Evolutionary conservation across 2,797 vertebrate species (phyloP), one percentile per base, ranked within the genome.

Genomic region (Enteromius mattozi): DNA sequence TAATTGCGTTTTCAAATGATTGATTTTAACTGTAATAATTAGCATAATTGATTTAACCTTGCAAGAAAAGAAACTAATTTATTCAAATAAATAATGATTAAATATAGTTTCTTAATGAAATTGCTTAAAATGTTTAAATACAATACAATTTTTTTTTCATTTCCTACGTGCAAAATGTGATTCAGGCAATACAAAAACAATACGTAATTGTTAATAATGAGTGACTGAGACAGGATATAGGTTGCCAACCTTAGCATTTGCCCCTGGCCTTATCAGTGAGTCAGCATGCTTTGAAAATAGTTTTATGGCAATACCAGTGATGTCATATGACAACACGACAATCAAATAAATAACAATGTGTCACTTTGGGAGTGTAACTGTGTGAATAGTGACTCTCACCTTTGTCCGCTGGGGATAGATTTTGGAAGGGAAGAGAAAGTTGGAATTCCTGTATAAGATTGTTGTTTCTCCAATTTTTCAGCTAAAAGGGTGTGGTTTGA

Each of bases 401-500:
- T 42, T 63, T 77, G 35, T 81, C 47, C 59, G 45, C 40, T n/a
- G 33, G 59, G n/a, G 45, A 79, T 78, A 8, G 14, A 56, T 63
- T 78, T 63, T 33, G 37, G 21, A 70, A 74, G 19, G 14, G 30
- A 71, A 30, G 27, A 12, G 17, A 68, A 56, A 51, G 35, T 33
- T 37, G 30, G 40, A 69, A 65, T 14, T 24, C 27, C 37, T 69
- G 8, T 72, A 16, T 61, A 79, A 78, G 59, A 85, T 75, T 63
- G 17, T 33, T 66, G 19, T 40, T 56, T 27, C 71, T 49, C 24
- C 42, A 54, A 35, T 35, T 80, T 69, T 6, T 37, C 14, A 8
- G 30, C 82, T 69, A 37, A 49, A 40, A 78, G 82, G 80, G 76
- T 88, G 82, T 78, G 85, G 87, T 82, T 83, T 84, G 78, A 78